phyloP scores from a whole-genome alignment of 2,888 invertebrate genomes.

The Vesta saturnalis region DNA sequence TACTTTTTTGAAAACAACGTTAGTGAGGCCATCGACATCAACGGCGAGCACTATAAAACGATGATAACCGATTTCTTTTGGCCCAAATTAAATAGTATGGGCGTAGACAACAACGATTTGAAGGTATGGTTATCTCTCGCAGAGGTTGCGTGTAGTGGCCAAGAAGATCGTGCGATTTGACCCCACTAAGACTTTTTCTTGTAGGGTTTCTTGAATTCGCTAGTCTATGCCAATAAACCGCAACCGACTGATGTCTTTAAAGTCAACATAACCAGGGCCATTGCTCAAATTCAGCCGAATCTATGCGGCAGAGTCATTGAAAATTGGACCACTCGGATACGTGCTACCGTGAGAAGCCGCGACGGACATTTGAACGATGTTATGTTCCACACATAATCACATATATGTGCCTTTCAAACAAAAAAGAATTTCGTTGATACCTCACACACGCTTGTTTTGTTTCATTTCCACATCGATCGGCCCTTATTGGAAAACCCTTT shows the following conservation, averaged over 20 bases:
- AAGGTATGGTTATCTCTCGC: constrained; percentile 42
- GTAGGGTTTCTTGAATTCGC: constrained; percentile 43
- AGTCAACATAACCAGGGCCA: too few species aligned
- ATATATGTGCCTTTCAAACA: constrained; percentile 41
- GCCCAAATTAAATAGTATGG: constrained; percentile 34
- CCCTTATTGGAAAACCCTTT: too few species aligned
- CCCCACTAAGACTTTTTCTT: constrained; percentile 47
- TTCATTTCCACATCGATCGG: too few species aligned
- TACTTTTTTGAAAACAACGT: background rate
- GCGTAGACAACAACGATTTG: constrained; percentile 37
- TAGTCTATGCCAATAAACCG: too few species aligned
- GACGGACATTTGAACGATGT: constrained; percentile 32
- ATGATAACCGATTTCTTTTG: constrained; percentile 23
- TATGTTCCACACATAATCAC: constrained; percentile 10
- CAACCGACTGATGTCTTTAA: constrained; percentile 47
- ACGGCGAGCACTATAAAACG: constrained; percentile 15
- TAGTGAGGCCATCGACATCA: background rate
- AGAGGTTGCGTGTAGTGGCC: constrained; percentile 42
- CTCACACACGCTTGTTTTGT: too few species aligned
- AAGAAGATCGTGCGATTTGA: constrained; percentile 47
- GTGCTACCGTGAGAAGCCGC: constrained; percentile 39
- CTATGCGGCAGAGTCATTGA: constrained; percentile 52
- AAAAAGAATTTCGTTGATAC: too few species aligned
- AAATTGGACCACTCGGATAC: constrained; percentile 32
- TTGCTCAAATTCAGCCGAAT: constrained; percentile 53